These are phyloP conservation scores for Cryptocephalus moraei DNA, from an alignment of 2,888 invertebrate genomes.

Conservation along the genomic window DNA sequence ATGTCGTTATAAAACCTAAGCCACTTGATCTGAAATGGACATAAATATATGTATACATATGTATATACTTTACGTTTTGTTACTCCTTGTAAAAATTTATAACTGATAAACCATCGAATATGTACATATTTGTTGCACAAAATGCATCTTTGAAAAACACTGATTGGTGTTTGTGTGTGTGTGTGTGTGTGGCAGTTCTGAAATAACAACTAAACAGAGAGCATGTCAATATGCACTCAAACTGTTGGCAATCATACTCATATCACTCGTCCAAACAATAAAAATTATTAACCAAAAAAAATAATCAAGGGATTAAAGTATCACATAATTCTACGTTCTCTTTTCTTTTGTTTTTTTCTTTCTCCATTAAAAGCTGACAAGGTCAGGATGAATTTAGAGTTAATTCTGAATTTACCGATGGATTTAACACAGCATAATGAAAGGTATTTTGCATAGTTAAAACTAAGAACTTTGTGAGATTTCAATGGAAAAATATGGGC, in stretches of 20 bases:
- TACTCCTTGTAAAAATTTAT: conserved; percentile 13
- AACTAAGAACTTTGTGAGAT: too few species aligned
- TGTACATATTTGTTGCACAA: conserved; percentile 15
- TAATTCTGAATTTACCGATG: background rate
- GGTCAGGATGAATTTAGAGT: background rate
- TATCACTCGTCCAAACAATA: background rate
- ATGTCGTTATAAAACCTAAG: conserved; percentile 37
- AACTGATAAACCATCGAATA: conserved; percentile 13
- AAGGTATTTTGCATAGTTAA: background rate
- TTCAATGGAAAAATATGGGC: background rate
- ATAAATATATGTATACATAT: conserved; percentile 10
- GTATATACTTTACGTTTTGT: background rate
- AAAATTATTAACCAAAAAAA: background rate
- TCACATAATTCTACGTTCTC: too few species aligned
- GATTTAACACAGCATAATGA: background rate
- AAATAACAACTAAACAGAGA: background rate
- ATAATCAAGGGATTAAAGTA: too few species aligned
- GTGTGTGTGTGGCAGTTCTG: background rate
- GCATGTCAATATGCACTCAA: background rate
- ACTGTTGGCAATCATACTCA: background rate
- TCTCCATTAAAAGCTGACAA: too few species aligned
- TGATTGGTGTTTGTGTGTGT: background rate
- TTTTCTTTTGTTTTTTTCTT: too few species aligned
- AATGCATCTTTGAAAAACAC: conserved; percentile 15
- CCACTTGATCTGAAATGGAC: conserved; percentile 30